Evolutionary conservation across 2,113 vertebrate genomes (phyloP), one percentile per base, ranked within the genome.

Genomic region (human): DNA sequence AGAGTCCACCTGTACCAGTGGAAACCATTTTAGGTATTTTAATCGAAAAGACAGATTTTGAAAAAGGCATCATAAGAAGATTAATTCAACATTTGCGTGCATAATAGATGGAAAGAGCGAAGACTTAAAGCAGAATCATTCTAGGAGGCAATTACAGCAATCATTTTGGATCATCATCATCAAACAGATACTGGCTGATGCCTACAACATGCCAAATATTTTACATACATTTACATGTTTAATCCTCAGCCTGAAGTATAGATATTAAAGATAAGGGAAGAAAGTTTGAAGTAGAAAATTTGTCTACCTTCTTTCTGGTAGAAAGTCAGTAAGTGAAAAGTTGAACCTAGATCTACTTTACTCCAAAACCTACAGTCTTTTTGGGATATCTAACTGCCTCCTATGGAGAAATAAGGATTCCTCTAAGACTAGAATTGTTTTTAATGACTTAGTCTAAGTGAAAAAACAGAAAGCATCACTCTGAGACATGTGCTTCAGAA

Each of bases 1-100:
- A 79, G 81, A 84, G 20, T 30, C 30, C 40, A 86, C 89, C 22
- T 94, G 32, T 73, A 94, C 23, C 81, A 83, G 59, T 87, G n/a
- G 68, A 94, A 97, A 75, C 45, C 43, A 85, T 80, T 70, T 90
- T 81, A 95, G 30, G n/a, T 72, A 89, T 52, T 92, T 95, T 66
- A 94, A 73, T 91, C 91, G 20, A 87, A 83, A 18, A 93, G 43
- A 75, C 1, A 68, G 3, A 76, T 88, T 92, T 95, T 90, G 61
- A 32, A 94, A 89, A 94, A 83, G 5, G 4, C 43, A 55, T 86
- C 27, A 32, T 68, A 94, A 61, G 5, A 89, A 70, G 32, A 78
- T 64, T 30, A 59, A 48, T 59, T 86, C 82, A 97, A 76, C 30
- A 76, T 61, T 84, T 97, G 38, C 73, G 70, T 80, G 40, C 10